phyloP scores from a whole-genome alignment of 2,888 invertebrate genomes.

The Lasiommata megera region DNA sequence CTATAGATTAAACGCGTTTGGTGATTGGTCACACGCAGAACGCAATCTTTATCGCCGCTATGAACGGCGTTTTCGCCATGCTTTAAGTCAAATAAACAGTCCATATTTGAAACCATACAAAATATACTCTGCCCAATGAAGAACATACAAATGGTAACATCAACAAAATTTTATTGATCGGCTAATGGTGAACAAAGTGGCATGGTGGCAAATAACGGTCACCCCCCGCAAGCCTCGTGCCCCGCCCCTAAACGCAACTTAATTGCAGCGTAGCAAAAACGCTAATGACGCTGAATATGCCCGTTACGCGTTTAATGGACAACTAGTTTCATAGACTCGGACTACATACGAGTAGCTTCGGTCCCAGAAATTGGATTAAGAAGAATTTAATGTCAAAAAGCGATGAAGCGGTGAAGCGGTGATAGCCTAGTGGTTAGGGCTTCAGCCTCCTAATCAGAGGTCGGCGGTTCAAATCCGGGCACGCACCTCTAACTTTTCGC shows the following conservation, averaged over 20 bases:
- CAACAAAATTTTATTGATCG: slow-evolving; percentile 10
- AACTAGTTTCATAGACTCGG: slow-evolving; percentile 3
- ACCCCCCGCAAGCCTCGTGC: slow-evolving; percentile 2
- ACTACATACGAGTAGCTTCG: neutral
- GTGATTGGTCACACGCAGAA: no score
- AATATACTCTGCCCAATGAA: neutral
- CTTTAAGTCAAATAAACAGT: no score
- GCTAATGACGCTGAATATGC: slow-evolving; percentile 9
- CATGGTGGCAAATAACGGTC: slow-evolving; percentile 15
- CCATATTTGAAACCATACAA: neutral
- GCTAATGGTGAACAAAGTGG: slow-evolving; percentile 10
- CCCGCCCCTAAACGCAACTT: slow-evolving; percentile 19
- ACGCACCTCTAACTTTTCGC: no score
- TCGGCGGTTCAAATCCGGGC: no score
- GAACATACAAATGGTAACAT: neutral
- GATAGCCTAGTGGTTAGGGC: no score
- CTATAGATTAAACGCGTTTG: no score
- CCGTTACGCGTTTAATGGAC: slow-evolving; percentile 14
- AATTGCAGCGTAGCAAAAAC: slow-evolving; percentile 16
- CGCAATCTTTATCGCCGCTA: no score
- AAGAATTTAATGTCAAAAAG: no score
- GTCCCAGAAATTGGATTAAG: neutral
- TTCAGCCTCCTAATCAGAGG: no score
- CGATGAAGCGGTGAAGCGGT: no score
- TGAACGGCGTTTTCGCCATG: no score